Conservation (phyloP, 2,113 vertebrate genomes). For the Rhea pennata region DNA sequence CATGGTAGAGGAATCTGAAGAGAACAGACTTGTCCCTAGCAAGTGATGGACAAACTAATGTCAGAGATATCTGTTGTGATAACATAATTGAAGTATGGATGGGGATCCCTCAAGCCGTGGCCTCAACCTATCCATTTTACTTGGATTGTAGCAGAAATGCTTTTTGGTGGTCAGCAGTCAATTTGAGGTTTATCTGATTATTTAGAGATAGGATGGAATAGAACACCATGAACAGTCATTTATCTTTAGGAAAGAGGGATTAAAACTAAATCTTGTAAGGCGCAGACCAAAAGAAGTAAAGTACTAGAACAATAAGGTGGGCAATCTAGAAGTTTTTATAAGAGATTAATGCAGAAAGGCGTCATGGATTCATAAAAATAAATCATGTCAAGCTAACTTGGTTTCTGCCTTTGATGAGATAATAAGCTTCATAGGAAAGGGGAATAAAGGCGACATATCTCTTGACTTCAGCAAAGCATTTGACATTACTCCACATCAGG, state of each 20-base stretch:
- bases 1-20: background rate
- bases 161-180: background rate
- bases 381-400: constrained; percentile 50
- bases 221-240: background rate
- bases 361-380: constrained; percentile 43
- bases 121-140: background rate
- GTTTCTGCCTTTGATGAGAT: constrained; percentile 62
- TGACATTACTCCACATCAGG: constrained; percentile 54
- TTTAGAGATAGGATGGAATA: background rate
- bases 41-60: background rate
- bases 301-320: constrained; percentile 5
- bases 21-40: background rate
- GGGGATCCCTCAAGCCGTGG: background rate
- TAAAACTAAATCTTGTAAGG: background rate
- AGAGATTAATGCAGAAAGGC: constrained; percentile 3
- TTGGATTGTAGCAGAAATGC: background rate
- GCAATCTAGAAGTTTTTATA: background rate
- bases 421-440: constrained; percentile 58
- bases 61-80: background rate
- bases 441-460: constrained; percentile 53
- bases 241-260: background rate
- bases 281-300: background rate
- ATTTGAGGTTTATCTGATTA: background rate
- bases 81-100: background rate
- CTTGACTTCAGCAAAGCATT: constrained; percentile 62